Base-by-base conservation (phyloP, 2,888 invertebrate species). In the Cryptus viduatorius region DNA sequence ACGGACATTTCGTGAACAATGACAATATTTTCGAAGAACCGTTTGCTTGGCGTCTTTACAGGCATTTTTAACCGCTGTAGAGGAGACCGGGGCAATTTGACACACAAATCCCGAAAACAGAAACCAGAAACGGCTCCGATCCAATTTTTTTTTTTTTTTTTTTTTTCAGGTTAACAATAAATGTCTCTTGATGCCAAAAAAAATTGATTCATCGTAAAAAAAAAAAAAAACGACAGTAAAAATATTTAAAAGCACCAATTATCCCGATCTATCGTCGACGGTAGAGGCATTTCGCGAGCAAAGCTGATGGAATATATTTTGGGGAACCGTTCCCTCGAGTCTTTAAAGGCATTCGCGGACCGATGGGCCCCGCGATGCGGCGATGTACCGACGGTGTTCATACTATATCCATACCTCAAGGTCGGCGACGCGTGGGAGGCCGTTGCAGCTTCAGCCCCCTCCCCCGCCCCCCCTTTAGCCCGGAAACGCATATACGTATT, bases 391-490 rank as follows among this genome's bases (percentile, higher is more conserved):
- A n/a, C 65, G 8, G 29, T 81, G 59, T 44, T 19, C 24, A 19
- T 59, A 65, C 46, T 80, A 76, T 61, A 80, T 53, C 68, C 67
- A 12, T 31, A 69, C 56, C 77, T 81, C 86, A 86, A 86, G 86
- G 86, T 76, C 86, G 86, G 61, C 48, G n/a, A 77, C 68, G 79
- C 81, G 79, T 78, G 79, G 83, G 85, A 82, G 84, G 82, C 72
- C 71, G 67, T 81, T 78, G 68, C 44, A 65, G 71, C 71, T 75
- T 75, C 75, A 44, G 37, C 4, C 37, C 37, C 24, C 24, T 24
- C 24, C 24, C 24, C 24, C n/a, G n/a, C 24, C 24, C 24, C 2
- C 72, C 71, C 78, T 67, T 59, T 68, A 80, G 83, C 77, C 86
- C 86, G 86, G 86, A 85, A 86, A 82, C 75, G 78, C 42, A 44